phyloP scores from a whole-genome alignment of 2,113 vertebrate species.

The Forbesichthys papilliferus region DNA sequence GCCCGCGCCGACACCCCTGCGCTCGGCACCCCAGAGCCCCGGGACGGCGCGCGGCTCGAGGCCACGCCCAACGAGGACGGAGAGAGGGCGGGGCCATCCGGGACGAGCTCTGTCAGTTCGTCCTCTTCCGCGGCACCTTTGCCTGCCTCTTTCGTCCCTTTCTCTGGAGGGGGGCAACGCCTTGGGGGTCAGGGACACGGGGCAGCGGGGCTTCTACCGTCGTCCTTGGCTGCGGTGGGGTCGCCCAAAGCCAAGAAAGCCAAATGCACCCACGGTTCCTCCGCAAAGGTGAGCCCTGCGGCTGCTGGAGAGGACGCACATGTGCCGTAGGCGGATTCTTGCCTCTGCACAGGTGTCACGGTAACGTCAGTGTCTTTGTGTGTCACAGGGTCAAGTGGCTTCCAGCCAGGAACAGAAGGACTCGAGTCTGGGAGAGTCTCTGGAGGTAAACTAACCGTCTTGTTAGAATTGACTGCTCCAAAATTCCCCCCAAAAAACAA shows the following conservation, averaged over 20 bases:
- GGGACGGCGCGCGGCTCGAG: constrained; percentile 50
- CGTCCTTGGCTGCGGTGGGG: constrained; percentile 73
- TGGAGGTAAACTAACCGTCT: constrained; percentile 57
- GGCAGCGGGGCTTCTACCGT: constrained; percentile 24
- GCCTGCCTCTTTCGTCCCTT: constrained; percentile 66
- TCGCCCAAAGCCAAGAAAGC: constrained; percentile 94
- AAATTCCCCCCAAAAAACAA: too few relatives aligned
- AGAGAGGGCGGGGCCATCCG: constrained; percentile 67
- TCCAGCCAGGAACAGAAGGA: constrained; percentile 23
- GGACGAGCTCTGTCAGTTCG: constrained; percentile 22
- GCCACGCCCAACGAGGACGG: constrained; percentile 29
- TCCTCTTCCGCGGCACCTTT: constrained; percentile 26
- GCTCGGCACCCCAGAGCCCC: constrained; percentile 10
- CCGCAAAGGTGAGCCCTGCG: constrained; percentile 58
- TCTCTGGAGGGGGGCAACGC: constrained; percentile 77
- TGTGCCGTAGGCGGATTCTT: background rate
- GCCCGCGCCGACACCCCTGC: background rate
- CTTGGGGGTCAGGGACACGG: constrained; percentile 56
- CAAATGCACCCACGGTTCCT: constrained; percentile 77
- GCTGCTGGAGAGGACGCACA: constrained; percentile 1
- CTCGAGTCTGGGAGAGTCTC: constrained; percentile 42
- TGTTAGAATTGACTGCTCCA: background rate
- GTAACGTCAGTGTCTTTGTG: background rate
- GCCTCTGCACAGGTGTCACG: too few relatives aligned
- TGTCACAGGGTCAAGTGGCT: constrained; percentile 36